Conservation (phyloP, 2,113 vertebrate genomes). For the Gadus chalcogrammus region DNA sequence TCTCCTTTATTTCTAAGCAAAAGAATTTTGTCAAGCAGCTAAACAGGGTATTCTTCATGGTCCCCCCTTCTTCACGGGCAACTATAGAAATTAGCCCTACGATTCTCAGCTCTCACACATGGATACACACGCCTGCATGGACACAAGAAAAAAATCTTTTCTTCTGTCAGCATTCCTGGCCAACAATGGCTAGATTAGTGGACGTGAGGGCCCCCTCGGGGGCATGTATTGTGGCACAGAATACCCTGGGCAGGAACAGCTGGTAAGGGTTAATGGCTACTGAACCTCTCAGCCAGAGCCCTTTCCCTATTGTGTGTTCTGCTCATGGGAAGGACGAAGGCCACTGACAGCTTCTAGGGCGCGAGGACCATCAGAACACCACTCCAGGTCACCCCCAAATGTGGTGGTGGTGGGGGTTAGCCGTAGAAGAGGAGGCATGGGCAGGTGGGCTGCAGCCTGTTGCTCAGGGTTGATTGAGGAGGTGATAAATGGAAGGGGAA, state of each 20-base stretch:
- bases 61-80: constrained; percentile 89
- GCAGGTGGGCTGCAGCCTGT: constrained; percentile 50
- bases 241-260: constrained; percentile 99
- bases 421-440: constrained; percentile 10
- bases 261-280: constrained; percentile 99
- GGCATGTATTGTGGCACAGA: constrained; percentile 99
- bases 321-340: constrained; percentile 99
- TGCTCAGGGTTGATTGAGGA: constrained; percentile 47
- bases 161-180: constrained; percentile 99
- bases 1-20: constrained; percentile 67
- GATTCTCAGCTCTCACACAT: constrained; percentile 99
- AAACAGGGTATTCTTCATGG: constrained; percentile 96
- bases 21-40: constrained; percentile 82
- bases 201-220: constrained; percentile 98
- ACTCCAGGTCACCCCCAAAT: constrained; percentile 80
- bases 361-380: constrained; percentile 90
- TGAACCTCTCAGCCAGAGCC: constrained; percentile 98
- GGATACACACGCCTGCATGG: constrained; percentile 99
- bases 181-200: constrained; percentile 99
- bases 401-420: constrained; percentile 53
- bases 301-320: constrained; percentile 99
- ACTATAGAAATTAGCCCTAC: constrained; percentile 99
- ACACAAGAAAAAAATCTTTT: constrained; percentile 99
- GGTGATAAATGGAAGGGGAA: constrained; percentile 42
- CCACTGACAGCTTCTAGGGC: constrained; percentile 98